A percentile compares a stretch with the other conserved stretches of the same genome.
These are phyloP conservation scores for Cryptus viduatorius DNA, from an alignment of 2,888 invertebrate genomes.

Conservation along the genomic window DNA sequence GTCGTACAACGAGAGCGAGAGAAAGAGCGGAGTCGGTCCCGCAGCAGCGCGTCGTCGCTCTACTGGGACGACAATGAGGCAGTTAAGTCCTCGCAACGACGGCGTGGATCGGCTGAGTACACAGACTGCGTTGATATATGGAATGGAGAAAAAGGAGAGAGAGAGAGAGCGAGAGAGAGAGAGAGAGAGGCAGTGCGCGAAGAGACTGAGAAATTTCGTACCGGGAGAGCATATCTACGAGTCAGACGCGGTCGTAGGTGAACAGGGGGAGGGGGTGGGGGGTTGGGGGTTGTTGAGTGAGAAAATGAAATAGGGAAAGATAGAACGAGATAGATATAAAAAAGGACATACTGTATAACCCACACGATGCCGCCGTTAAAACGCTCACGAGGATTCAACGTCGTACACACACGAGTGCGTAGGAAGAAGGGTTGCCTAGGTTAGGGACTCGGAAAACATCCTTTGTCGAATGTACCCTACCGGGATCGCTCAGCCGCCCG, in stretches of 20 bases:
- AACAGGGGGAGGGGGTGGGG: conserved; percentile 41
- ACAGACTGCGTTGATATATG: conserved; percentile 76
- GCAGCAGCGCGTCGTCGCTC: conserved; percentile 55
- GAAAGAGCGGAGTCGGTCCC: conserved; percentile 52
- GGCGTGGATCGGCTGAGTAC: conserved; percentile 80
- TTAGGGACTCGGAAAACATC: conserved; percentile 85
- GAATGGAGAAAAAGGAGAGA: conserved; percentile 61
- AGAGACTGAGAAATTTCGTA: conserved; percentile 63
- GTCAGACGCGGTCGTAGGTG: conserved; percentile 49
- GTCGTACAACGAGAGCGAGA: conserved; percentile 4
- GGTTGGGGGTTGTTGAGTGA: conserved; percentile 22
- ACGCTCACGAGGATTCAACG: conserved; percentile 71
- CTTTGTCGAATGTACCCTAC: conserved; percentile 84
- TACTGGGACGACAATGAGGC: conserved; percentile 81
- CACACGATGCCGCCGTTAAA: conserved; percentile 71
- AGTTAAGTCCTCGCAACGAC: conserved; percentile 79
- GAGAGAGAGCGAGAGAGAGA: conserved; percentile 48
- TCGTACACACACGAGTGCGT: conserved; percentile 69
- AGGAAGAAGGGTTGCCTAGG: conserved; percentile 84
- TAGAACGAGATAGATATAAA: conserved; percentile 41
- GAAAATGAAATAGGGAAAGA: conserved; percentile 57
- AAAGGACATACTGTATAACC: conserved; percentile 48
- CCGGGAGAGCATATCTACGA: conserved; percentile 61
- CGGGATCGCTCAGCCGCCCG: conserved; percentile 83
- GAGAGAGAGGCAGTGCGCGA: conserved; percentile 47